Base-by-base conservation (phyloP, 2,797 vertebrate species). In the Pseudochirops cupreus region DNA sequence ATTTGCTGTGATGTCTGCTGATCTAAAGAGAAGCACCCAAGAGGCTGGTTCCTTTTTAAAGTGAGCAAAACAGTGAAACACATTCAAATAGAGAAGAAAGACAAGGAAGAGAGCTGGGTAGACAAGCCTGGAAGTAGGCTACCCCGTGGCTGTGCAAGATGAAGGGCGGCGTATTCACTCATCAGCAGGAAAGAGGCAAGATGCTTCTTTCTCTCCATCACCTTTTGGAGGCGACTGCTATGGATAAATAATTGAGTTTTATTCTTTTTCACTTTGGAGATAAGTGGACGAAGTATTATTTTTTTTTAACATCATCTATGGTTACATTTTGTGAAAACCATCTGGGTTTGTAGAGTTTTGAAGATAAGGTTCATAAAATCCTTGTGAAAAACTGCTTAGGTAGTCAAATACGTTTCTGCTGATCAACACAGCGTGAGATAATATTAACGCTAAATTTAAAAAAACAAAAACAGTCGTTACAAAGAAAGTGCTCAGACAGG, bases 71-170 rank as follows among this genome's bases (percentile, higher is more conserved):
- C 4, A 53, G 56, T 33, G 16, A 91, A 57, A 58, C 54, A 92
- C 11, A n/a, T 31, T 2, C 28, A 53, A 12, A 46, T 50, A 39
- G 31, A 46, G 91, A 67, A 67, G 74, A 54, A 33, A 16, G 9
- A 0, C 0, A 4, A 33, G 50, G 53, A 74, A 1, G 28, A 91
- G 21, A n/a, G n/a, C 67, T 31, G 0, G 67, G 50, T 0, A 21
- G 39, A 53, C 0, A 4, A 46, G 39, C 1, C 5, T 12, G 5
- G 53, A 59, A 39, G 2, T 33, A 87, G 74, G 74, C 39, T 87
- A 50, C 55, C 16, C 12, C 1, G 9, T 26, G 31, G 16, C 31
- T 62, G 5, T 29, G 52, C 52, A 58, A 58, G 39, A 87, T 50
- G 50, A 87, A 87, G 39, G 74, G 39, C 39, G 1, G 39, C 26